Conservation (phyloP, 2,113 vertebrate genomes). For the Arvicanthis niloticus region DNA sequence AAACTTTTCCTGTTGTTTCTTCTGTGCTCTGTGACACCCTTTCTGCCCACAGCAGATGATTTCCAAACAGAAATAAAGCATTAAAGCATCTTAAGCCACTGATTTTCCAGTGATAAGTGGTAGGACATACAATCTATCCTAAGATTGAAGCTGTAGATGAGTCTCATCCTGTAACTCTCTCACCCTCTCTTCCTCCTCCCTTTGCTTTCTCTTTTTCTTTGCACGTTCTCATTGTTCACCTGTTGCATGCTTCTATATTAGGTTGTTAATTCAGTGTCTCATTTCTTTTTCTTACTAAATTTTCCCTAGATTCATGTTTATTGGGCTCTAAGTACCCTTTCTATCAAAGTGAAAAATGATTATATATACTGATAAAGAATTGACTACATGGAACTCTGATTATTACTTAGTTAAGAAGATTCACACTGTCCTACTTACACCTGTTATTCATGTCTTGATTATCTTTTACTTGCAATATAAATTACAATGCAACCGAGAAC, state of each 20-base stretch:
- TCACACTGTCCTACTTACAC: too few species aligned
- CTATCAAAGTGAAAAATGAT: neutral
- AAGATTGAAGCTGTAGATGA: neutral
- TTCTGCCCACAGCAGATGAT: neutral
- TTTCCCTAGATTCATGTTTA: conserved; percentile 18
- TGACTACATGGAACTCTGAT: too few species aligned
- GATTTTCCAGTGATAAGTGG: neutral
- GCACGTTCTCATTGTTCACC: neutral
- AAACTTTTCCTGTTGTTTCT: neutral
- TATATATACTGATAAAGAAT: neutral
- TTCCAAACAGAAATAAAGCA: neutral
- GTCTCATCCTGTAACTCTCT: neutral
- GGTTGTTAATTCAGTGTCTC: neutral
- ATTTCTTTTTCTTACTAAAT: conserved; percentile 11
- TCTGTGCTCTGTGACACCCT: neutral
- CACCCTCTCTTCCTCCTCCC: fast-evolving
- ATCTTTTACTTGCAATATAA: too few species aligned
- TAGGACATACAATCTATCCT: neutral
- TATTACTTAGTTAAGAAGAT: too few species aligned
- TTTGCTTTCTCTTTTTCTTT: neutral
- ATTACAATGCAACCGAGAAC: too few species aligned
- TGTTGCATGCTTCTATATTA: neutral
- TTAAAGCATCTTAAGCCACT: neutral
- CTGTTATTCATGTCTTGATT: too few species aligned
- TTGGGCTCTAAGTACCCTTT: conserved; percentile 25